Base-by-base conservation (phyloP, 2,797 vertebrate genomes). In the Alcedo atthis region DNA sequence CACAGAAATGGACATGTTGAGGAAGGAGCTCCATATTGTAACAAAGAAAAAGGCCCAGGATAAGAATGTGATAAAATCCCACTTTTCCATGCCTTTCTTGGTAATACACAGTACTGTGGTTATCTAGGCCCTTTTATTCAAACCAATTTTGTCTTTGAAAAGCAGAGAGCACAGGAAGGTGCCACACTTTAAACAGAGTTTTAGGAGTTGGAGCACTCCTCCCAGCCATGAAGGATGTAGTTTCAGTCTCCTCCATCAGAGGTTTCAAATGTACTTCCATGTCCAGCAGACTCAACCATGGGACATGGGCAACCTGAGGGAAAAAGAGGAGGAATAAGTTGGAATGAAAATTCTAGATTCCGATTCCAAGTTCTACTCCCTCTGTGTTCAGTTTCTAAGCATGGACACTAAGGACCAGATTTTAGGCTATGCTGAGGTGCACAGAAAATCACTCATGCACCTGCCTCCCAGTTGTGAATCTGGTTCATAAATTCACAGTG, bases 251-350 rank as follows among this genome's bases (percentile, higher is more conserved):
- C 15, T 63, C 45, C 54, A 8, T 13, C 25, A 54, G n/a, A 37
- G 21, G 3, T 73, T 86, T 76, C 24, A 55, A 67, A 45, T 10
- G 8, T 0, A 1, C 19, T 49, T 51, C 37, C n/a, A 0, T 4
- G 7, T 67, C n/a, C 61, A 10, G 17, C 5, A 64, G 35, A 67
- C 5, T 74, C 49, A 35, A 25, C 19, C 19, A 28, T 3, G 8
- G 25, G 14, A 61, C 51, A 42, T 3, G 48, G 20, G 12, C 12
- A 83, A 40, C 8, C 18, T 62, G 40, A 76, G 24, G 21, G 43
- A 76, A 40, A 35, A 48, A 75, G 51, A 1, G 5, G 15, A 84
- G 19, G 30, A 85, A 71, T 20, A 62, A 73, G 16, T n/a, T 2
- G 5, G 43, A 55, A 45, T 49, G 9, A 55, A 85, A 88, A 81